Percentiles rank a stretch among this genome's conserved stretches.
phyloP scores from a whole-genome alignment of 2,113 vertebrate genomes.

The Triplophysa rosa region DNA sequence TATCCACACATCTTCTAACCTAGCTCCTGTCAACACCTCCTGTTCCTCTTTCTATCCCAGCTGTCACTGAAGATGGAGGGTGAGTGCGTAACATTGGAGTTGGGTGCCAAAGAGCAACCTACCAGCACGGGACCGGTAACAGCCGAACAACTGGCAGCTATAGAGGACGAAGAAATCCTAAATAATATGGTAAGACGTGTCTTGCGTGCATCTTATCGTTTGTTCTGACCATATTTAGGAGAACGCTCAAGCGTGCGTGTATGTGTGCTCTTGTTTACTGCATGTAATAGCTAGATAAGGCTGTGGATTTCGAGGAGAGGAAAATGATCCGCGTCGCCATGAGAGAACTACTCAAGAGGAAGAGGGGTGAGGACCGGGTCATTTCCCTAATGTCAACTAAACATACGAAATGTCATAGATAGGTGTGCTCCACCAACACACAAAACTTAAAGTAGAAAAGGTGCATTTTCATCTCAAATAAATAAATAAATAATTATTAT shows the following conservation, averaged over 20 bases:
- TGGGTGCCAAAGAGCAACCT: slow-evolving; percentile 10
- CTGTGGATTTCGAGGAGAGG: slow-evolving; percentile 86
- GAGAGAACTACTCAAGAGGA: slow-evolving; percentile 89
- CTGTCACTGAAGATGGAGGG: slow-evolving; percentile 10
- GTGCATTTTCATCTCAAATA: too few relatives aligned
- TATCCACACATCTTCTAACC: slow-evolving; percentile 16
- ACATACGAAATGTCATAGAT: not conserved
- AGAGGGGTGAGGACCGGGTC: slow-evolving; percentile 77
- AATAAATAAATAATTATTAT: too few relatives aligned
- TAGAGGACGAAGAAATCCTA: slow-evolving; percentile 89
- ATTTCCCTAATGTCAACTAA: not conserved
- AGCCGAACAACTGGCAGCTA: slow-evolving; percentile 75
- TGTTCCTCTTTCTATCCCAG: slow-evolving; percentile 25
- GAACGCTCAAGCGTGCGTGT: not conserved
- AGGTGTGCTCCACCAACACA: not conserved
- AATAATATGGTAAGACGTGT: slow-evolving; percentile 87
- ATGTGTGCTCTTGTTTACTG: slow-evolving; percentile 19
- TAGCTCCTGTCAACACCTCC: slow-evolving; percentile 17
- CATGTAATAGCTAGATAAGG: slow-evolving; percentile 80
- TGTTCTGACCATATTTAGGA: slow-evolving; percentile 40
- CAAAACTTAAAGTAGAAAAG: not conserved
- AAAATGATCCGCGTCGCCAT: slow-evolving; percentile 85
- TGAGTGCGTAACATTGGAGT: not conserved
- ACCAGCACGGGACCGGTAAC: slow-evolving; percentile 64
- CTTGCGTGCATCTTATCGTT: slow-evolving; percentile 15